Conservation (phyloP, 2,888 invertebrate species). For the Priocnemis perturbator region DNA sequence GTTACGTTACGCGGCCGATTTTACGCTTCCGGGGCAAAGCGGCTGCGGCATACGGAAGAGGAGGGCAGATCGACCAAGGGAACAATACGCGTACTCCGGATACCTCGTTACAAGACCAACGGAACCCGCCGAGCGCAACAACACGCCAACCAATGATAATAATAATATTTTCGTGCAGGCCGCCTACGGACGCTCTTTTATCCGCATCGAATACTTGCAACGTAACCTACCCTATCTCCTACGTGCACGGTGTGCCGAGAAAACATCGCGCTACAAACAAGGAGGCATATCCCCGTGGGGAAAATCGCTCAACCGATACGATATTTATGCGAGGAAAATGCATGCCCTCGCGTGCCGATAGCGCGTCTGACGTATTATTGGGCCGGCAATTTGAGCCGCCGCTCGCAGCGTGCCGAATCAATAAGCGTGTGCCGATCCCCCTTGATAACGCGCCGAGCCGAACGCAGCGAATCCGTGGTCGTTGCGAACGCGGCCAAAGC, state of each 20-base stretch:
- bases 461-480: too few species aligned
- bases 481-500: too few species aligned
- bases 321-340: conserved; percentile 44
- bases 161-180: too few species aligned
- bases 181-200: conserved; percentile 21
- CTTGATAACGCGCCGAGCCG: too few species aligned
- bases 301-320: conserved; percentile 42
- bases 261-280: conserved; percentile 38
- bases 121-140: too few species aligned
- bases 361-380: conserved; percentile 34
- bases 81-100: too few species aligned
- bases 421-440: conserved; percentile 14
- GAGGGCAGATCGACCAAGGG: too few species aligned
- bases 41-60: too few species aligned
- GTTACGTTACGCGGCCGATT: too few species aligned
- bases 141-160: too few species aligned
- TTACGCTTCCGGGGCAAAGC: too few species aligned
- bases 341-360: conserved; percentile 33
- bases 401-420: conserved; percentile 8
- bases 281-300: conserved; percentile 32
- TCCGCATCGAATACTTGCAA: conserved; percentile 23
- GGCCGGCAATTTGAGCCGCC: conserved; percentile 23
- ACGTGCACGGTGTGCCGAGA: conserved; percentile 19
- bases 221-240: conserved; percentile 10
- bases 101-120: too few species aligned